Evolutionary conservation across 2,113 vertebrate genomes (phyloP), one percentile per base, ranked within the genome.

Genomic region (Macquaria ambigua): DNA sequence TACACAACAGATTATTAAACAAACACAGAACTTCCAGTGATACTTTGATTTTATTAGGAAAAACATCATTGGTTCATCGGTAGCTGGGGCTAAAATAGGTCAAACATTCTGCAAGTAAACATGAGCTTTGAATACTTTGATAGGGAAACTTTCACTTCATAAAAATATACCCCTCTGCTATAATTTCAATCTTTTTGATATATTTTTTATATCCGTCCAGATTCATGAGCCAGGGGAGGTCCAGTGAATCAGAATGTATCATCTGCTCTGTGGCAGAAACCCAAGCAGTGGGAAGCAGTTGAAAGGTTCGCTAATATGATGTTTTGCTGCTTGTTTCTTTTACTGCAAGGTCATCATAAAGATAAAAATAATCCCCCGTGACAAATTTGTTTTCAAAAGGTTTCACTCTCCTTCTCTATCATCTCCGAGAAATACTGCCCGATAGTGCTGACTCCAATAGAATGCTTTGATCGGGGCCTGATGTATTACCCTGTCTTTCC

Each of bases 321-420:
- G 89, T 92, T 93, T 94, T 93, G 87, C 85, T 82, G 83, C 92
- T 92, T 89, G 87, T 87, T 94, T 93, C 87, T 86, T 92, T 93
- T 91, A 95, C 93, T 94, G 94, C 94, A 95, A 94, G 94, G 93
- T 96, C 94, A 95, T 91, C 90, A 93, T 92, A 92, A 95, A 93
- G 92, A 94, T 93, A 94, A 94, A 92, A 95, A 95, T 92, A 94
- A 94, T 94, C 91, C 94, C 87, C 82, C 8, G 58, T 94, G 93
- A 94, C 91, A 93, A 94, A 95, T 95, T 93, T 95, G 93, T 95
- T 95, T 94, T 95, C 91, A 88, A 92, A 94, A 92, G 90, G 87
- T 91, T 93, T 94, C 89, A 86, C 88, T 94, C 90, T 92, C 89
- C 81, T 95, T 94, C 90, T 94, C 93, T 89, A 89, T 94, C 92